Evolutionary conservation across 2,797 vertebrate species (phyloP).

Genomic region (Fistularia commersonii): DNA sequence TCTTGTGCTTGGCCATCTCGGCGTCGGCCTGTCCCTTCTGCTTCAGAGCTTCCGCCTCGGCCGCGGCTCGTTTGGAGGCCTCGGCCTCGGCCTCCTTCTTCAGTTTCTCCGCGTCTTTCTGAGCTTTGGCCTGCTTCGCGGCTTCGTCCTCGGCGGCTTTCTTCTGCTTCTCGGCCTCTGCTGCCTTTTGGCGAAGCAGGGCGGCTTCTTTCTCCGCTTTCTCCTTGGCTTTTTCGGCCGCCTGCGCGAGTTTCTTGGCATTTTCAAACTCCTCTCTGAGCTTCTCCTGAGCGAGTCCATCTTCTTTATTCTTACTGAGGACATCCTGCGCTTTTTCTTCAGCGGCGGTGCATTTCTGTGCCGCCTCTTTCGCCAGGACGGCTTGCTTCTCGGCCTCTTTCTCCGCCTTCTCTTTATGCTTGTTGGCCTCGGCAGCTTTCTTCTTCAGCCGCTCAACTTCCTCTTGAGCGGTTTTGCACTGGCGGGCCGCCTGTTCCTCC

Average conservation of each 20-base stretch:
- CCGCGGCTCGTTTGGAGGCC: constrained; percentile 79
- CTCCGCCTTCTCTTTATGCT: constrained; percentile 85
- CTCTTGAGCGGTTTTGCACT: constrained; percentile 83
- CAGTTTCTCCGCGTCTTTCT: constrained; percentile 84
- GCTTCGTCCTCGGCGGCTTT: constrained; percentile 86
- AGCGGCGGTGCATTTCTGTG: constrained; percentile 81
- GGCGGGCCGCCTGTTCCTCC: constrained; percentile 86
- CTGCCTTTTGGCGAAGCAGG: constrained; percentile 81
- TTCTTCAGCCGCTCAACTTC: constrained; percentile 87
- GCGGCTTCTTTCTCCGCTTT: constrained; percentile 85
- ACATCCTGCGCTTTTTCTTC: constrained; percentile 88
- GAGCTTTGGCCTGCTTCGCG: constrained; percentile 79
- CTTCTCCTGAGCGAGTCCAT: constrained; percentile 81
- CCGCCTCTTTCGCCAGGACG: constrained; percentile 86
- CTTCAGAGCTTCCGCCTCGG: constrained; percentile 84
- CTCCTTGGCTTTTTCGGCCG: constrained; percentile 82
- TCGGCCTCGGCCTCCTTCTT: constrained; percentile 88
- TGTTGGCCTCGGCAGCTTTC: constrained; percentile 84
- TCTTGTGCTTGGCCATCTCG: constrained; percentile 92
- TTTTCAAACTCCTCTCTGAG: constrained; percentile 83
- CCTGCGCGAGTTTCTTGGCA: constrained; percentile 81
- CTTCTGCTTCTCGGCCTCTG: constrained; percentile 87
- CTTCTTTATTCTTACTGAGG: constrained; percentile 85
- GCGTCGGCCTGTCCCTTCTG: constrained; percentile 87
- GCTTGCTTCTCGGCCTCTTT: constrained; percentile 86